These are phyloP conservation scores for Siderastrea siderea DNA, from an alignment of 92 coral and sea anemone species.

Conservation along the genomic window DNA sequence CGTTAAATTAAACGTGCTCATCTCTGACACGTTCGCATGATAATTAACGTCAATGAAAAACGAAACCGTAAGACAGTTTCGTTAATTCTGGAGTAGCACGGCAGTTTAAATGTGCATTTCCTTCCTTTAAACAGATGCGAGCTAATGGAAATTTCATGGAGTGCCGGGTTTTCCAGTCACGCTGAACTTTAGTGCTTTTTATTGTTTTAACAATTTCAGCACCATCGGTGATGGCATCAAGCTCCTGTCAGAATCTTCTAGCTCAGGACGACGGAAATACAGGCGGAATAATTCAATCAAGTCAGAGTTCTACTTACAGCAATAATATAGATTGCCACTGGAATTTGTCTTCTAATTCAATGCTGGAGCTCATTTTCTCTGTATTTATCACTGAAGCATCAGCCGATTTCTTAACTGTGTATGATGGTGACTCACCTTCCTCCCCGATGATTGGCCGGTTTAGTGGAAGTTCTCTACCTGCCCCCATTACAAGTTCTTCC, in stretches of 20 bases:
- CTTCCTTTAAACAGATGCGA: too few relatives aligned
- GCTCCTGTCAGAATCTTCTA: neutral
- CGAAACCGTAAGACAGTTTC: too few relatives aligned
- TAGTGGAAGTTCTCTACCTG: slow-evolving; percentile 33
- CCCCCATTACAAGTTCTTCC: neutral
- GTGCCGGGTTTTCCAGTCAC: too few relatives aligned
- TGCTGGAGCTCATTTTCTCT: neutral
- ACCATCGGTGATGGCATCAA: neutral
- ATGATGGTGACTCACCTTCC: slow-evolving; percentile 37
- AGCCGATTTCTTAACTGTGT: slow-evolving; percentile 37
- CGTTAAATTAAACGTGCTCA: too few relatives aligned
- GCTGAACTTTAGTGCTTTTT: too few relatives aligned
- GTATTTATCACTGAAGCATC: slow-evolving; percentile 3
- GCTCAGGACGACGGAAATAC: neutral
- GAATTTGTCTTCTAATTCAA: slow-evolving; percentile 18
- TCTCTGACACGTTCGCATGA: too few relatives aligned
- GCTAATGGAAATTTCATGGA: too few relatives aligned
- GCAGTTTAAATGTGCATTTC: too few relatives aligned
- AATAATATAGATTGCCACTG: neutral
- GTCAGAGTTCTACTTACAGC: neutral
- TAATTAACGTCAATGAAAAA: too few relatives aligned
- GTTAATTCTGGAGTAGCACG: too few relatives aligned
- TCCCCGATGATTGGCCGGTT: slow-evolving; percentile 32
- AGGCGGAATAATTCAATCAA: neutral
- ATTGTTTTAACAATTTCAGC: neutral